Base-by-base conservation (phyloP, 2,113 vertebrate species). In the Ammodytes marinus region DNA sequence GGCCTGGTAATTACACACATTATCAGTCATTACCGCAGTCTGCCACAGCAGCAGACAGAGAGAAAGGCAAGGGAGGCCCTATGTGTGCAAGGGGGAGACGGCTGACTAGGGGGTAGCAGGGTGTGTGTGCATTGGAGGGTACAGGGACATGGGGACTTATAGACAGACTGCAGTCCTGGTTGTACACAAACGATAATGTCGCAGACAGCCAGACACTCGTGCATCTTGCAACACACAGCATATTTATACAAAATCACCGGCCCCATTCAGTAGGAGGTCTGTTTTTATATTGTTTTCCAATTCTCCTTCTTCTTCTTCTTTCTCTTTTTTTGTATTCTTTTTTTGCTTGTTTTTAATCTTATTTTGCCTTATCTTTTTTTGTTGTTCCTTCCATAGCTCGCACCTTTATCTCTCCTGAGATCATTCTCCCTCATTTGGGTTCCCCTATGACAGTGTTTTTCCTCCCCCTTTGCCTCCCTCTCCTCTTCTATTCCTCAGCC, bases 1-100 rank as follows among this genome's bases (percentile, higher is more conserved):
- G 83, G 88, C 37, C 70, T 92, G 89, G 71, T 93, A 93, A 95
- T 95, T 93, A 90, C 86, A 86, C 90, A 93, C 88, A 94, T 93
- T 93, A 91, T 89, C 85, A 89, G 90, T 90, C 90, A 93, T 95
- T 94, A 93, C 89, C 27, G 17, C 80, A 85, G 83, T 73, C 86
- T 89, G 86, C 70, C 80, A 86, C 75, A 60, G 84, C 37, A 70
- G 83, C 76, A 69, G 70, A 71, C 73, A 57, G 79, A 37, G 72
- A 74, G 86, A 42, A 39, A 35, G 77, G 69, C 64, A 27, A 27
- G 27, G 27, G 27, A 27, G 27, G 27, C 67, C 47, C 2, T 15
- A n/a, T n/a, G 14, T 27, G 59, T 43, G 65, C 27, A 42, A 42
- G 42, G 45, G 46, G 76, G 19, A 73, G 75, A 69, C 14, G 0